These are phyloP conservation scores for Cerceris rybyensis DNA, from an alignment of 2,888 invertebrate genomes.

Conservation along the genomic window DNA sequence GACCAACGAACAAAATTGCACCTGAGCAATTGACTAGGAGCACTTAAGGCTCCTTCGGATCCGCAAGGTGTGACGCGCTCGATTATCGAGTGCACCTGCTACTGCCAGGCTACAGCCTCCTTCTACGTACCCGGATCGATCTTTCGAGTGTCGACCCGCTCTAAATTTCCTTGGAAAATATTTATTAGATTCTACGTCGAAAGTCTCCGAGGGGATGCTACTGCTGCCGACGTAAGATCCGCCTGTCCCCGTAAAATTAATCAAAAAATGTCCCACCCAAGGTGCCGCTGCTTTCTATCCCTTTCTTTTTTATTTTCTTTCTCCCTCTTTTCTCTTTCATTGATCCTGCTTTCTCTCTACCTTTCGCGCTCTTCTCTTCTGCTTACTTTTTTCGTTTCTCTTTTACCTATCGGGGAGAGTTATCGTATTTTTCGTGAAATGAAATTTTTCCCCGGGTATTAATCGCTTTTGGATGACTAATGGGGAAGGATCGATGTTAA, in stretches of 20 bases:
- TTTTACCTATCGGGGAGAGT: constrained; percentile 8
- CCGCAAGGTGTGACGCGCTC: constrained; percentile 57
- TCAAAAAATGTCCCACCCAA: constrained; percentile 39
- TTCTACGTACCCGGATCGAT: constrained; percentile 48
- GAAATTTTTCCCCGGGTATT: constrained; percentile 45
- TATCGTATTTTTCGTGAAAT: constrained; percentile 41
- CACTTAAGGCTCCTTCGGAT: constrained; percentile 55
- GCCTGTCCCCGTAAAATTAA: constrained; percentile 53
- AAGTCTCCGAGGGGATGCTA: constrained; percentile 32
- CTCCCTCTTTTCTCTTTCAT: constrained; percentile 1
- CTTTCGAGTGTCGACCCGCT: constrained; percentile 26
- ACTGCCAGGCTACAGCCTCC: constrained; percentile 5
- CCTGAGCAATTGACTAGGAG: constrained; percentile 64
- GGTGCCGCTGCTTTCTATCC: background rate
- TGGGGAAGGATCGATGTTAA: constrained; percentile 5
- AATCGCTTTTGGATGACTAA: constrained; percentile 32
- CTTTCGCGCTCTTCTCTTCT: background rate
- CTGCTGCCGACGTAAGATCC: constrained; percentile 25
- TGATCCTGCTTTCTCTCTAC: background rate
- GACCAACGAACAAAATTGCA: constrained; percentile 64
- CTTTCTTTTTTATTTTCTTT: background rate
- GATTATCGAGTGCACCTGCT: constrained; percentile 66
- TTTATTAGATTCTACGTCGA: constrained; percentile 51
- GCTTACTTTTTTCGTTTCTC: background rate
- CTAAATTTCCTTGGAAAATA: constrained; percentile 56